Base-by-base conservation (phyloP, 1,140 invertebrate genomes). In the Orchesella cincta region DNA sequence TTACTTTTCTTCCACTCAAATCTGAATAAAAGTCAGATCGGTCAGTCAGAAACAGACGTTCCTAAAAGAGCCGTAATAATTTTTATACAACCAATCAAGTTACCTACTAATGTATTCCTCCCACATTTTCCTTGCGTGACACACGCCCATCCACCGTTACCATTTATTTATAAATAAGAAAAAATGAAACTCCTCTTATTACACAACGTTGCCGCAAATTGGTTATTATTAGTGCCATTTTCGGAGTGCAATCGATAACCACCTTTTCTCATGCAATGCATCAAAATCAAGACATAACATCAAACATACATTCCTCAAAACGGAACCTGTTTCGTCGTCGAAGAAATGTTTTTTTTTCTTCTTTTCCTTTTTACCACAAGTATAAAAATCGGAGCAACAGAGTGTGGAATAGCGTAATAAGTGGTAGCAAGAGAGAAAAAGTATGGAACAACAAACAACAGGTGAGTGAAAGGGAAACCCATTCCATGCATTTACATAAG, bases 401-500 rank as follows among this genome's bases (percentile, higher is more conserved):
- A 46, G 62, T 67, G 62, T 67, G 62, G 31, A 67, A 31, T 67
- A 18, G 62, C 29, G 31, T 67, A 67, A 29, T 31, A 67, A 31
- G 8, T 67, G 5, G 52, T 57, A 46, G 54, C 62, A 31, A 2
- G 62, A 23, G n/a, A 57, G 23, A 67, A 33, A 31, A 29, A 67
- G 62, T 67, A 67, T 67, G 62, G 31, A 67, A 33, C 62, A 67
- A 67, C 62, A 67, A 67, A 67, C 62, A 67, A 67, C 62, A 67
- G 62, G 62, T 67, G 62, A 67, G 62, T 67, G 31, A 67, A 67
- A 67, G 12, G 39, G 12, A 57, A 57, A 57, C 62, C 3, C 23
- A 67, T 8, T 2, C 31, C 62, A 67, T 67, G 23, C 62, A 67
- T 67, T 67, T 67, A 67, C 62, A 67, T 67, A 67, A 67, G 62